Evolutionary conservation across 2,113 vertebrate species (phyloP).

Genomic region (Pica pica): DNA sequence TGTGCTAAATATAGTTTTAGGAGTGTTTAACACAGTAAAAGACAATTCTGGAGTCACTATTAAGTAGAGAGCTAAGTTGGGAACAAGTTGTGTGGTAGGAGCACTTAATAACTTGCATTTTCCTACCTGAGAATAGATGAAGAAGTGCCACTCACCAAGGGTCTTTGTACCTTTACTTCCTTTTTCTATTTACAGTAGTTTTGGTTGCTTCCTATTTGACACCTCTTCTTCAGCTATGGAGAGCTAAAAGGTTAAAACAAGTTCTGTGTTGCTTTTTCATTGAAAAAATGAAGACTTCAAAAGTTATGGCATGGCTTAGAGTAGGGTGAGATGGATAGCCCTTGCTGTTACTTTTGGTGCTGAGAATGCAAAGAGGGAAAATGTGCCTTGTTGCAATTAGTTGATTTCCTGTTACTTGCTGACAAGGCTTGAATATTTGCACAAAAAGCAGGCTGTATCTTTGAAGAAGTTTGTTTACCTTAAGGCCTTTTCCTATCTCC

Average conservation of each 20-base stretch:
- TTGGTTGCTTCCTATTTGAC: neutral
- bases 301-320: neutral
- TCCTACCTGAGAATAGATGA: neutral
- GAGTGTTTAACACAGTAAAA: neutral
- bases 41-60: neutral
- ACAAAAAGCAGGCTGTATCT: neutral
- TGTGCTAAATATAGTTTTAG: neutral
- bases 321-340: neutral
- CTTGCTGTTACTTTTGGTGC: neutral
- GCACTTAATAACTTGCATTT: neutral
- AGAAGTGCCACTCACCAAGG: neutral
- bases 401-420: neutral
- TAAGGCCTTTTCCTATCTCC: neutral
- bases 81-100: neutral
- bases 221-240: neutral
- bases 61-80: neutral
- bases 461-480: neutral
- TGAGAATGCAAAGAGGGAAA: neutral
- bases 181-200: neutral
- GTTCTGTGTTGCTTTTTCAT: neutral
- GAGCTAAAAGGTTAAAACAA: neutral
- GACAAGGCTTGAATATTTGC: neutral
- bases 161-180: neutral
- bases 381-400: neutral
- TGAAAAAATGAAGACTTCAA: neutral